Evolutionary conservation across 1,140 invertebrate species (phyloP), one percentile per base, ranked within the genome.

Genomic region (Saxidomus purpurata): DNA sequence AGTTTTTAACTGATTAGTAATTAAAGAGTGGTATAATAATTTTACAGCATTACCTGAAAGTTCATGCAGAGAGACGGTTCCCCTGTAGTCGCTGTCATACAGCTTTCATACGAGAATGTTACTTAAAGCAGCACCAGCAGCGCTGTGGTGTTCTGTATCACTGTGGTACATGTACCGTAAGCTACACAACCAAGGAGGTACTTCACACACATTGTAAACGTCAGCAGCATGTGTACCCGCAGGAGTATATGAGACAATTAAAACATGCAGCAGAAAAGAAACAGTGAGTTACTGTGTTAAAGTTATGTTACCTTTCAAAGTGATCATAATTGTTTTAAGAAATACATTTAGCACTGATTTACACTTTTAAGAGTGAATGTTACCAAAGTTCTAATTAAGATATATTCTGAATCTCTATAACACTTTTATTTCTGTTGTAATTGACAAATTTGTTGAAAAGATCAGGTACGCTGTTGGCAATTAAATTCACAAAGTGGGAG

Each of bases 41-140:
- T n/a, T 89, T 86, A 25, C 80, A 92, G 92, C 92, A 92, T 63
- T 92, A 90, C 86, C 77, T 82, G 69, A 91, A 90, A 77, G 52
- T 92, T 17, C 92, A 92, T 88, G 90, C 89, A 34, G 89, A 91
- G 52, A 90, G 90, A 55, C 85, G 82, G 38, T 90, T 71, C 77
- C 43, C 17, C 13, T 92, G 92, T 82, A n/a, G 28, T 11, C 87
- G 90, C 67, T 92, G 92, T 87, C 74, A 52, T 15, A 59, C 74
- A 28, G 81, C 40, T 11, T 92, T 90, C 85, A 74, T 71, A 25
- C 38, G 80, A 59, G 89, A 92, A 61, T 28, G 87, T 43, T 85
- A 90, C 36, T 76, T 80, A 22, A 59, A 61, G 3, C 87, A 81
- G 8, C 92, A 92, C 69, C 22, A 69, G 38, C 25, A 25, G 49